Evolutionary conservation across 2,113 vertebrate genomes (phyloP).

Genomic region (Misgurnus anguillicaudatus): DNA sequence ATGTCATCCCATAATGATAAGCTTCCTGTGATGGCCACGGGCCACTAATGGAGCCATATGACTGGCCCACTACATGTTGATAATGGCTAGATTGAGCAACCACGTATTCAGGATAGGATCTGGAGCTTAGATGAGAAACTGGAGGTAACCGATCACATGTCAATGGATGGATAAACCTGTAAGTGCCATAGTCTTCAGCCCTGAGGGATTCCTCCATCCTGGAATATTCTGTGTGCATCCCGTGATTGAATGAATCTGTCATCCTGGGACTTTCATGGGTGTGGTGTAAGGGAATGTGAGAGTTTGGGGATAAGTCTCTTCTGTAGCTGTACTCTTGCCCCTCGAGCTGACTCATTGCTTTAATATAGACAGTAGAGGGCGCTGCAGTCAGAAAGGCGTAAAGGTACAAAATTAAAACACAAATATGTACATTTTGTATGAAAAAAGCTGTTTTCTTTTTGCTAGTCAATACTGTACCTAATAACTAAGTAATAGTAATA

Average conservation of each 20-base stretch:
- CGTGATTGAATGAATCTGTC: constrained; percentile 2
- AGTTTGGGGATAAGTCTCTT: background rate
- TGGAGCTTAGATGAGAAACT: constrained; percentile 4
- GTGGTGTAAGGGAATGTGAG: background rate
- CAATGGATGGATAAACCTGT: constrained; percentile 23
- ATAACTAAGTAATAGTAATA: no score
- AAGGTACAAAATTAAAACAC: background rate
- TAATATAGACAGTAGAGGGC: background rate
- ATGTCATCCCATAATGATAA: constrained; percentile 50
- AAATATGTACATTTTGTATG: background rate
- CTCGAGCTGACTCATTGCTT: background rate
- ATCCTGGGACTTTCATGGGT: constrained; percentile 1
- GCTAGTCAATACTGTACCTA: no score
- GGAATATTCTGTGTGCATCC: background rate
- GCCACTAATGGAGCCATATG: constrained; percentile 8
- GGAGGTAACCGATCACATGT: constrained; percentile 24
- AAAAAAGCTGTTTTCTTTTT: background rate
- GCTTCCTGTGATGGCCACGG: constrained; percentile 46
- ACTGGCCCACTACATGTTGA: constrained; percentile 23
- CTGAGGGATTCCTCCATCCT: constrained; percentile 19
- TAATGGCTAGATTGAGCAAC: constrained; percentile 26
- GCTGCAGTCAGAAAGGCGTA: background rate
- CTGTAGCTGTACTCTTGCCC: constrained; percentile 5
- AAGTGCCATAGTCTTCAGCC: background rate
- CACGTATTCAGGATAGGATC: constrained; percentile 25